A percentile compares a stretch with the other conserved stretches of the same genome.
phyloP scores from a whole-genome alignment of 2,888 invertebrate genomes.

The Agrochola lota region DNA sequence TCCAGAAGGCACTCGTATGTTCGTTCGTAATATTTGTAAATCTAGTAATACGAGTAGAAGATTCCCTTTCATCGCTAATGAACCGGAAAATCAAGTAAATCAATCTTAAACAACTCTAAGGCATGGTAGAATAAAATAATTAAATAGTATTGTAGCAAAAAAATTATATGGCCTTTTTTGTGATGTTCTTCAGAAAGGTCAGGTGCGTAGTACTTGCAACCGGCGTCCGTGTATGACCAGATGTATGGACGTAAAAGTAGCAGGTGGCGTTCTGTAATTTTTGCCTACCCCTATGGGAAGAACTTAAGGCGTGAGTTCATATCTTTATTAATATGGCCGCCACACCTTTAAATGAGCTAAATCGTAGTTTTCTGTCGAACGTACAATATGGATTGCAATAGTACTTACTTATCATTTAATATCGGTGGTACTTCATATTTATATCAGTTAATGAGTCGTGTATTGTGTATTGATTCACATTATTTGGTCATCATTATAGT shows the following conservation, averaged over 20 bases:
- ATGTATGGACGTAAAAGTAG: background rate
- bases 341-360: no score
- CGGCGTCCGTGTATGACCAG: background rate
- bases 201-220: background rate
- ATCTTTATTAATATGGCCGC: no score
- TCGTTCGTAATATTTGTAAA: background rate
- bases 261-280: no score
- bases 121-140: background rate
- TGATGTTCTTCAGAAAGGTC: background rate
- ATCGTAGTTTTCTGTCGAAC: no score
- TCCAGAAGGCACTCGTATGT: background rate
- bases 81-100: slow-evolving; percentile 15
- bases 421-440: background rate
- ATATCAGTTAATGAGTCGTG: background rate
- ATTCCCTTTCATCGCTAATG: slow-evolving; percentile 13
- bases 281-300: no score
- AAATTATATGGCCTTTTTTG: background rate
- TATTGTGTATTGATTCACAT: background rate
- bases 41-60: background rate
- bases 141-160: background rate
- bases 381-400: no score
- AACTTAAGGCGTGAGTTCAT: no score
- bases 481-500: background rate
- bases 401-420: no score
- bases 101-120: slow-evolving; percentile 8